These are phyloP conservation scores for Xiphorhynchus erythropygius DNA, from an alignment of 2,797 vertebrate species.

Conservation along the genomic window DNA sequence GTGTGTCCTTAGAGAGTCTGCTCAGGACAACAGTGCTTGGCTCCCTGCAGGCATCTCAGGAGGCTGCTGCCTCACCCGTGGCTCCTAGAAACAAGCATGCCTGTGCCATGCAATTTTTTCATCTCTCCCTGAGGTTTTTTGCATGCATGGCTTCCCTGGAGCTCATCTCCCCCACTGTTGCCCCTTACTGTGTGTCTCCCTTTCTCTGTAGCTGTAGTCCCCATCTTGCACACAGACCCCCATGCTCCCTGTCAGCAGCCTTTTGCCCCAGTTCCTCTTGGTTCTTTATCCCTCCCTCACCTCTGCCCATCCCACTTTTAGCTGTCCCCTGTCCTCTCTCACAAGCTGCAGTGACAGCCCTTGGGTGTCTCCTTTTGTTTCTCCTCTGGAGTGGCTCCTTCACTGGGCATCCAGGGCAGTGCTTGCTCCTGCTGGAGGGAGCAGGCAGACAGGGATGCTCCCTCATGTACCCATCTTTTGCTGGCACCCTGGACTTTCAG, in stretches of 20 bases:
- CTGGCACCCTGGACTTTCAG: neutral
- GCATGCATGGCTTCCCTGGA: neutral
- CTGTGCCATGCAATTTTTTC: neutral
- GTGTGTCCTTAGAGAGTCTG: neutral
- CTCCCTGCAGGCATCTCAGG: neutral
- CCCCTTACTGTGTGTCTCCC: neutral
- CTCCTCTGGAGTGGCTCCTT: neutral
- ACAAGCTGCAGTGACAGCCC: neutral
- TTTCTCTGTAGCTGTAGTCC: neutral
- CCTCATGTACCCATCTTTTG: neutral
- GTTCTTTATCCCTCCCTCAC: neutral
- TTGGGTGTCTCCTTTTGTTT: neutral
- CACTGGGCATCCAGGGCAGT: no score
- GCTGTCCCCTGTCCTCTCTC: neutral
- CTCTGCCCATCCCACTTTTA: neutral
- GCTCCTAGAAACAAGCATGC: neutral
- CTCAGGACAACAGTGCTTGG: neutral
- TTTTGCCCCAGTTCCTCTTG: neutral
- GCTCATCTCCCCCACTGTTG: rapidly evolving
- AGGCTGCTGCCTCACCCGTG: neutral
- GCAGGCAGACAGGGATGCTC: neutral
- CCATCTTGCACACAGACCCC: neutral
- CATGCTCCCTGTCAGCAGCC: neutral
- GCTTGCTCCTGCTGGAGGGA: neutral
- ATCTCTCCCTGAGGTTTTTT: neutral